Evolutionary conservation across 2,113 vertebrate species (phyloP).

Genomic region (Amphiprion percula): DNA sequence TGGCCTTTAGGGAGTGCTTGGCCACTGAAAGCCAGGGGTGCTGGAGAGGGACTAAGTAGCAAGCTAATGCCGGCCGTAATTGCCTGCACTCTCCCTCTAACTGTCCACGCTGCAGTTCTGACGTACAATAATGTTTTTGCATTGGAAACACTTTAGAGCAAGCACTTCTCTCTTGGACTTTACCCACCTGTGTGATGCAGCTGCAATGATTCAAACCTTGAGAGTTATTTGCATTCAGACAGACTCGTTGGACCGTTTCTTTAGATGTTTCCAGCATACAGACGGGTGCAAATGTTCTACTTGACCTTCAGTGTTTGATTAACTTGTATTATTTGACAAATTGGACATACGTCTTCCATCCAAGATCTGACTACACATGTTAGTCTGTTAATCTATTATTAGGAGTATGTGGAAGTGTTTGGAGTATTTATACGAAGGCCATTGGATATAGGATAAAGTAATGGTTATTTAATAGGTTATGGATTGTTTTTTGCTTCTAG

Average conservation of each 20-base stretch:
- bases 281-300: neutral
- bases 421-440: too few species aligned
- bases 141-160: constrained; percentile 28
- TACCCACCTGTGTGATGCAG: neutral
- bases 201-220: neutral
- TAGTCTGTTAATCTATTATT: too few species aligned
- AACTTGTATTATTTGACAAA: neutral
- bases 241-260: neutral
- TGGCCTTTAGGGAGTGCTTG: constrained; percentile 81
- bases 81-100: constrained; percentile 55
- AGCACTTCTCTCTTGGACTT: constrained; percentile 3
- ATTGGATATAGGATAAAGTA: too few species aligned
- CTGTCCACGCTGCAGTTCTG: constrained; percentile 33
- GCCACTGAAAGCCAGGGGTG: constrained; percentile 68
- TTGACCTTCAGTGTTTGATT: neutral
- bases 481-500: neutral
- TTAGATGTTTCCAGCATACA: neutral
- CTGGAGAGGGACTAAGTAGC: constrained; percentile 58
- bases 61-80: constrained; percentile 66
- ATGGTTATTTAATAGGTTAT: too few species aligned
- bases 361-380: too few species aligned
- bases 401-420: too few species aligned
- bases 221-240: neutral
- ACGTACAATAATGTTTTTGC: constrained; percentile 50
- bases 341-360: neutral